Base-by-base conservation (phyloP, 2,113 vertebrate genomes). In the human (Homo sapiens) region DNA sequence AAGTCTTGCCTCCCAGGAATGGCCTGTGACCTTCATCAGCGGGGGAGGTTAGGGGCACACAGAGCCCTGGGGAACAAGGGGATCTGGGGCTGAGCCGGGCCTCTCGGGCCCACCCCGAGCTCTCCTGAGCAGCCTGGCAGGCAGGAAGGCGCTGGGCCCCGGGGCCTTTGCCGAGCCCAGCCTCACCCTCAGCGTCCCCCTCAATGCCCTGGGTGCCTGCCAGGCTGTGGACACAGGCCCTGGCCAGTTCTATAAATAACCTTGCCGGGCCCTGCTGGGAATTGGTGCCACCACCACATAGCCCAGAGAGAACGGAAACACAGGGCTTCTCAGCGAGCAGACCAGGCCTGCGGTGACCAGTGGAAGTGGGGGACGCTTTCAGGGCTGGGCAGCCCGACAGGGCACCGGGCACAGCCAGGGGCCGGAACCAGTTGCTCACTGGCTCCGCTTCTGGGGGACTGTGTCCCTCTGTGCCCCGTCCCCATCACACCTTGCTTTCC, bases 191-290 rank as follows among this genome's bases (percentile, higher is more conserved):
- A 40, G 13, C 16, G 1, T 75, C 20, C 57, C 38, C 16, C 13
- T 22, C 61, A 32, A 0, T 18, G 35, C 27, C 10, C 76, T 87
- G 76, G n/a, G 66, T 22, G 20, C 18, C 70, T 17, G 40, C 70
- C 84, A 66, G 50, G 25, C 83, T 59, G 23, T 66, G 92, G 43
- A 43, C 64, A 6, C 22, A 40, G 57, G 80, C 55, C 50, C 43
- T 2, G 7, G 89, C 83, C 61, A 45, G 23, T 27, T 88, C 93
- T 66, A 85, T 89, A 89, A 93, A 95, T 89, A 84, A n/a, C 52
- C 8, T 18, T 30, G 5, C 66, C 9, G 16, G 20, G 76, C 66
- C 83, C 59, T 96, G 57, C 76, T 30, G 32, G 45, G 52, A 68
- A 38, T 38, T 38, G 59, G 40, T 50, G 52, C 68, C 18, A 6